Evolutionary conservation across 2,113 vertebrate species (phyloP).

Genomic region (Tyto alba): DNA sequence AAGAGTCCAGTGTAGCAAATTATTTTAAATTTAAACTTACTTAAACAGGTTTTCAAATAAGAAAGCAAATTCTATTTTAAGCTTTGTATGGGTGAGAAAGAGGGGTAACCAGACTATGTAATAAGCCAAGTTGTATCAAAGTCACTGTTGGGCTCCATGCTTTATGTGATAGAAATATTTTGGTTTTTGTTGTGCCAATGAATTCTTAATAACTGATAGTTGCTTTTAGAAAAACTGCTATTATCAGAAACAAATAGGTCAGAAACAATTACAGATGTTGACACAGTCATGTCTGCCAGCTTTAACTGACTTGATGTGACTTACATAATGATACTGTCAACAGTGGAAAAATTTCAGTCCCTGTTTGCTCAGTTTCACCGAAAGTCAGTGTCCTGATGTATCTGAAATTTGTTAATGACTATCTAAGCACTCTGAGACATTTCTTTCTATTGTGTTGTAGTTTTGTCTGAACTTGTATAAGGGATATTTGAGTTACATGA

Average conservation of each 20-base stretch:
- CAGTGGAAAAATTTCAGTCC: not conserved
- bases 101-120: not conserved
- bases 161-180: not conserved
- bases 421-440: not conserved
- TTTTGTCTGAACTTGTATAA: not conserved
- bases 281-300: not conserved
- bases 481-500: not conserved
- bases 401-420: not conserved
- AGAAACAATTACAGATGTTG: not conserved
- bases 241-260: not conserved
- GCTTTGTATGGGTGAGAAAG: not conserved
- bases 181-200: not conserved
- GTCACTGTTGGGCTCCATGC: not conserved
- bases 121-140: not conserved
- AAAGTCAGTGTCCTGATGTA: not conserved
- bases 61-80: not conserved
- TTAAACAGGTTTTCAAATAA: not conserved
- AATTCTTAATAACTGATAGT: not conserved
- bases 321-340: not conserved
- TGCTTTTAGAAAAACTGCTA: not conserved
- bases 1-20: not conserved
- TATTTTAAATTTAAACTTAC: not conserved
- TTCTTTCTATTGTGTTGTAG: not conserved
- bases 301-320: not conserved
- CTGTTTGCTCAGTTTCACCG: not conserved